A percentile compares a stretch with the other conserved stretches of the same genome.
Conservation (phyloP, 1,140 invertebrate species). For the Leptopilina clavipes region DNA sequence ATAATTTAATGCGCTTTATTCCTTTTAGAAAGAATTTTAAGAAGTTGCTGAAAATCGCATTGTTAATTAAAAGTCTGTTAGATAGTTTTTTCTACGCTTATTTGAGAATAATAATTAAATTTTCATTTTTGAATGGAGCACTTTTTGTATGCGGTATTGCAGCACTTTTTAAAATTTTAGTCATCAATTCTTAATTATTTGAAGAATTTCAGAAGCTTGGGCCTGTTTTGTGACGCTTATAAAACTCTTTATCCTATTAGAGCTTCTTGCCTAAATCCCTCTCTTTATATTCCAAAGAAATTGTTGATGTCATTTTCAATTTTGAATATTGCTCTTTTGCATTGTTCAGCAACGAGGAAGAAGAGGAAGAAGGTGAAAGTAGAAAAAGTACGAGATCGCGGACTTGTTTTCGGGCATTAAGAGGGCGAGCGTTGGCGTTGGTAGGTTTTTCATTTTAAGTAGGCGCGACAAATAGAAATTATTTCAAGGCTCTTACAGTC, state of each 20-base stretch:
- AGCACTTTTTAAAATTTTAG: conserved; percentile 6
- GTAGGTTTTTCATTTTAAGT: conserved; percentile 21
- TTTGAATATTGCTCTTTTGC: conserved; percentile 28
- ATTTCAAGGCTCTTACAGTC: not conserved
- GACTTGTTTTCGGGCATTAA: conserved; percentile 41
- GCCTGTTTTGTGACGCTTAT: conserved; percentile 32
- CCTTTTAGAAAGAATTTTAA: not conserved
- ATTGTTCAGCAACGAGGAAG: not conserved
- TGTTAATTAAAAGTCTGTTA: not conserved
- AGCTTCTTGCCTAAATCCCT: conserved; percentile 17
- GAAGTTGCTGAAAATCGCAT: conserved; percentile 11
- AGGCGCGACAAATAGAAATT: conserved; percentile 21
- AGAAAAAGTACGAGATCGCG: conserved; percentile 34
- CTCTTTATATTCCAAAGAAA: not conserved
- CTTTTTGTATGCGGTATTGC: not conserved
- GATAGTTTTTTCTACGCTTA: not conserved
- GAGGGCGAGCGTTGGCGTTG: conserved; percentile 39
- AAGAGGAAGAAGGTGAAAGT: conserved; percentile 41
- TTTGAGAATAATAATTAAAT: not conserved
- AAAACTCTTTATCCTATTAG: conserved; percentile 9
- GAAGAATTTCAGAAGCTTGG: not conserved
- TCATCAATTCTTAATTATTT: not conserved
- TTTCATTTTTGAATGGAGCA: not conserved
- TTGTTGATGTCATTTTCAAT: conserved; percentile 38
- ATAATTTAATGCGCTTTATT: not conserved